phyloP scores from a whole-genome alignment of 2,113 vertebrate genomes.

The Ictalurus furcatus region DNA sequence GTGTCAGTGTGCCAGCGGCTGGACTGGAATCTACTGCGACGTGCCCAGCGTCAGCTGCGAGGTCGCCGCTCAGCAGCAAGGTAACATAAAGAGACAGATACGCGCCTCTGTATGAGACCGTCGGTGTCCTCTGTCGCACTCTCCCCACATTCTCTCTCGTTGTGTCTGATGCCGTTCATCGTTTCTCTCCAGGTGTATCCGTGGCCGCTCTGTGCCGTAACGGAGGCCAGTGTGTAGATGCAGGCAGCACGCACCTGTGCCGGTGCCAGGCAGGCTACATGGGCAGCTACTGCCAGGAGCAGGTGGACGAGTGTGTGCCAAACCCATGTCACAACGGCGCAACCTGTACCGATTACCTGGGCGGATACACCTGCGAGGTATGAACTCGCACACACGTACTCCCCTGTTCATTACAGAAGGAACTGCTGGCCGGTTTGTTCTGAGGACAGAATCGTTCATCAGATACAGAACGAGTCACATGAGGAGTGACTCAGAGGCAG shows the following conservation, averaged over 20 bases:
- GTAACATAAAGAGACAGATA: constrained; percentile 59
- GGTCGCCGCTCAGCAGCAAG: constrained; percentile 89
- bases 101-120: not conserved
- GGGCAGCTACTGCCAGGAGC: constrained; percentile 94
- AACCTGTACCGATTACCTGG: constrained; percentile 92
- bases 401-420: not conserved
- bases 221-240: constrained; percentile 86
- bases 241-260: constrained; percentile 88
- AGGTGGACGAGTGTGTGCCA: constrained; percentile 92
- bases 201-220: constrained; percentile 83
- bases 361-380: constrained; percentile 93
- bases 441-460: not conserved
- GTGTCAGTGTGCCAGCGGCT: constrained; percentile 87
- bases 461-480: not conserved
- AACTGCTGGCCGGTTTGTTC: not conserved
- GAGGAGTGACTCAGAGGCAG: not conserved
- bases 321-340: constrained; percentile 95
- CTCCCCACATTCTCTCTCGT: constrained; percentile 34
- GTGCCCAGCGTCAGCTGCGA: constrained; percentile 95
- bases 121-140: not conserved
- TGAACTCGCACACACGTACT: not conserved
- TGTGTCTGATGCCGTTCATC: constrained; percentile 46
- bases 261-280: constrained; percentile 91
- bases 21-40: constrained; percentile 91
- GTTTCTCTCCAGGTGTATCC: constrained; percentile 73